Evolutionary conservation across 2,113 vertebrate species (phyloP).

Genomic region (Pygoscelis adeliae): DNA sequence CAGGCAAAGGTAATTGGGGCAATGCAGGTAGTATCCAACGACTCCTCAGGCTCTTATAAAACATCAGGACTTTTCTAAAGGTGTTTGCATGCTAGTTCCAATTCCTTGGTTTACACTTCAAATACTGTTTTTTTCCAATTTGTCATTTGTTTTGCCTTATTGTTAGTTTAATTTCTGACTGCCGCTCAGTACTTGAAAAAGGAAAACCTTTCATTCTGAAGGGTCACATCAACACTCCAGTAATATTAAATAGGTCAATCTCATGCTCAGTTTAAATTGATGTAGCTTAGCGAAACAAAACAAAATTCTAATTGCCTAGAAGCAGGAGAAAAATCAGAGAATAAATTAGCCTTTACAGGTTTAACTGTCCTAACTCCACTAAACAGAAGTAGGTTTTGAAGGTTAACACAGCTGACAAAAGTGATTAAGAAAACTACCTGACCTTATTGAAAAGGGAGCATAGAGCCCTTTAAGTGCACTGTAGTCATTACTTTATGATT

Average conservation of each 20-base stretch:
- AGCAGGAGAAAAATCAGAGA: not conserved
- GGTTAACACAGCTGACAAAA: not conserved
- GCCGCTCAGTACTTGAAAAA: not conserved
- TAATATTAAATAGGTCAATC: not conserved
- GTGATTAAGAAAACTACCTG: not conserved
- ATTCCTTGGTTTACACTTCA: not conserved
- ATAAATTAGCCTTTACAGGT: not conserved
- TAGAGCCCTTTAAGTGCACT: not conserved
- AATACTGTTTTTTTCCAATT: not conserved
- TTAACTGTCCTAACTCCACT: not conserved
- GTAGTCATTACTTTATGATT: not conserved
- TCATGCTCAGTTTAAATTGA: not conserved
- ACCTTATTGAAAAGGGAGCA: not conserved
- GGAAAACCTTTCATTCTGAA: not conserved
- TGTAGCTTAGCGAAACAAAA: not conserved
- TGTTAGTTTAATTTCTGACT: not conserved
- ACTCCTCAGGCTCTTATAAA: not conserved
- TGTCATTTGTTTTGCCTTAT: not conserved
- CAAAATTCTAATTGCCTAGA: not conserved
- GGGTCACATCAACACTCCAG: not conserved
- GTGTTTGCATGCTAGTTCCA: not conserved
- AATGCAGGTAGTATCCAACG: rapidly evolving
- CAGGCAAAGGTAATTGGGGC: not conserved
- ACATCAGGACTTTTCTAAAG: not conserved
- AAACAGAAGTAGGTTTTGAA: not conserved